These are phyloP conservation scores for Nylanderia fulva DNA, from an alignment of 1,140 invertebrate species.

Conservation along the genomic window DNA sequence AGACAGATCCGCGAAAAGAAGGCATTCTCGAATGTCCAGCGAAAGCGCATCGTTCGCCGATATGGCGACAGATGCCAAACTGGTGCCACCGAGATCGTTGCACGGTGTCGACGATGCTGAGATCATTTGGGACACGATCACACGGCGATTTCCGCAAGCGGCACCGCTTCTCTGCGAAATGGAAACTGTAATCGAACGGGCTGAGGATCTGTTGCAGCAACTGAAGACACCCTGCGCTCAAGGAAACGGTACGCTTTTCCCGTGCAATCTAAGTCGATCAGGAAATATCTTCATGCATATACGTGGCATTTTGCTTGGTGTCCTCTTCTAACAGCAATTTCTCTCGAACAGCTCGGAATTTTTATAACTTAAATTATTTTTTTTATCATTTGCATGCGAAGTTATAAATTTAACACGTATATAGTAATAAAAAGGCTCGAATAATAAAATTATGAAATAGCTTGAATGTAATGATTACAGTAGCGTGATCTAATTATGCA, in stretches of 20 bases:
- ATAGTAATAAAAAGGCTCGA: conserved; percentile 18
- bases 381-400: neutral
- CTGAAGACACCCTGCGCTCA: conserved; percentile 60
- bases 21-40: conserved; percentile 34
- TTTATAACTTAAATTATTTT: neutral
- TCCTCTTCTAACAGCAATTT: neutral
- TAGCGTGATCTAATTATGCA: conserved; percentile 49
- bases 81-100: conserved; percentile 69
- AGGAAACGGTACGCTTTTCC: conserved; percentile 63
- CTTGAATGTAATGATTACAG: conserved; percentile 47
- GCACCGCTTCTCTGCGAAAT: conserved; percentile 77
- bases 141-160: conserved; percentile 75
- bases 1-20: neutral
- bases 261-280: neutral
- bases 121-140: conserved; percentile 75
- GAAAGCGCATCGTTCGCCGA: conserved; percentile 32
- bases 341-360: neutral
- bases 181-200: conserved; percentile 75
- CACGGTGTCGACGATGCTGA: conserved; percentile 73
- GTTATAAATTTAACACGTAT: neutral
- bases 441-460: conserved; percentile 17
- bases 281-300: neutral
- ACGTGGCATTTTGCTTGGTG: neutral
- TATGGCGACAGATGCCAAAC: conserved; percentile 30
- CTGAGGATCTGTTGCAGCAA: conserved; percentile 72